Conservation (phyloP, 1,140 invertebrate genomes). For the Pomacea maculata region DNA sequence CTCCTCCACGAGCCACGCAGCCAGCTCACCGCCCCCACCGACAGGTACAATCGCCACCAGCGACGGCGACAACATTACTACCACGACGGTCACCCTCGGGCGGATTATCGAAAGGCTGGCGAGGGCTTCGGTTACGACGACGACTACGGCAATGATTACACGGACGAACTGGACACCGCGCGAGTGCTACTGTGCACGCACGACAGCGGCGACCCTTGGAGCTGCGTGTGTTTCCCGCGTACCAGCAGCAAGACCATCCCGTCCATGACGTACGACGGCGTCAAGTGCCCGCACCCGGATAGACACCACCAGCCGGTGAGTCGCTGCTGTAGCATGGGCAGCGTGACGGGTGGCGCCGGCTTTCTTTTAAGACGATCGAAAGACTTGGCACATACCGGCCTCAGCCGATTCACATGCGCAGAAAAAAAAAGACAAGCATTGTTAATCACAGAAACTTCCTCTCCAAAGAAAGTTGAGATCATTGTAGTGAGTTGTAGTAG, state of each 20-base stretch:
- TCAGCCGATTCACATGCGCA: not conserved
- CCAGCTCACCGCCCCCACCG: not conserved
- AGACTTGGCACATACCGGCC: not conserved
- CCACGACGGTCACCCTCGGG: not conserved
- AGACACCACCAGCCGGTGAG: constrained; percentile 29
- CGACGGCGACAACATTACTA: not conserved
- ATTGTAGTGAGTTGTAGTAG: too few species aligned
- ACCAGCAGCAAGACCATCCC: constrained; percentile 40
- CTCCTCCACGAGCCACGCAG: not conserved
- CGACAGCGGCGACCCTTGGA: constrained; percentile 30
- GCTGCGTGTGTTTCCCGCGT: constrained; percentile 38
- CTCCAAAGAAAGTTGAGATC: not conserved
- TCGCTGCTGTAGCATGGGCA: not conserved
- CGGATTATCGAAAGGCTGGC: not conserved
- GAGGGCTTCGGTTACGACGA: constrained; percentile 4
- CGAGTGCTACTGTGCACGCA: constrained; percentile 33
- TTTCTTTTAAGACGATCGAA: not conserved
- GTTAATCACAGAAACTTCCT: not conserved
- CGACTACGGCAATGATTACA: constrained; percentile 4
- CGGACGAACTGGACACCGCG: not conserved
- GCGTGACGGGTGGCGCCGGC: not conserved
- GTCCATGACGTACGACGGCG: constrained; percentile 46
- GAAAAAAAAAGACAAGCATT: not conserved
- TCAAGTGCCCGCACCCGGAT: constrained; percentile 38
- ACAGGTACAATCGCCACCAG: not conserved